phyloP scores from a whole-genome alignment of 2,888 invertebrate genomes.

The Acanthoscelides obtectus region DNA sequence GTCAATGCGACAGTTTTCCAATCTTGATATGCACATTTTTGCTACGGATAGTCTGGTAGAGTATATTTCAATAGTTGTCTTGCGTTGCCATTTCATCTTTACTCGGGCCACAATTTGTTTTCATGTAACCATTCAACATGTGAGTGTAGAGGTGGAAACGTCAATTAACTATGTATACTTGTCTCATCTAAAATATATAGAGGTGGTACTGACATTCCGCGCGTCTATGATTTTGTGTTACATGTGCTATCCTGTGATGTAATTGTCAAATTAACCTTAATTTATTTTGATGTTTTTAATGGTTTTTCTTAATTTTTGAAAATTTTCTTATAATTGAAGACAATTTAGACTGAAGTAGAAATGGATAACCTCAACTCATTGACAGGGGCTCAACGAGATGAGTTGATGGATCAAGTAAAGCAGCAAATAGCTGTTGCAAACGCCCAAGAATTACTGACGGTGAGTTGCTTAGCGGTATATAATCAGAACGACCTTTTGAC shows the following conservation, averaged over 20 bases:
- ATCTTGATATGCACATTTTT: too few species aligned
- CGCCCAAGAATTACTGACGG: slow-evolving; percentile 86
- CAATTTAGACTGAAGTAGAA: not conserved
- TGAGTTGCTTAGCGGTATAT: slow-evolving; percentile 40
- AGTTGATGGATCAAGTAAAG: slow-evolving; percentile 91
- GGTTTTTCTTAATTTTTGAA: not conserved
- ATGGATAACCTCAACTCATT: slow-evolving; percentile 46
- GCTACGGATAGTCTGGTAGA: too few species aligned
- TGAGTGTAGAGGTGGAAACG: too few species aligned
- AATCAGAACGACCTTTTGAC: slow-evolving; percentile 5
- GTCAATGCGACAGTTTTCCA: too few species aligned
- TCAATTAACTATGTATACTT: too few species aligned
- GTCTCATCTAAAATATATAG: too few species aligned
- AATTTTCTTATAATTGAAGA: not conserved
- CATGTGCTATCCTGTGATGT: not conserved
- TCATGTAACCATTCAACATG: too few species aligned
- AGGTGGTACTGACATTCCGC: too few species aligned
- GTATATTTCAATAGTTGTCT: too few species aligned
- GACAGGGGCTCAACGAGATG: slow-evolving; percentile 70
- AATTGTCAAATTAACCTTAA: not conserved
- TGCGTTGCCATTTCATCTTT: too few species aligned
- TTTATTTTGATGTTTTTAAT: not conserved
- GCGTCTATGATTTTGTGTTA: too few species aligned
- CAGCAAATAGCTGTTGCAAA: slow-evolving; percentile 93
- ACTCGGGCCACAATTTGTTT: too few species aligned